Base-by-base conservation (phyloP, 2,113 vertebrate species). In the Corythornis cristatus region DNA sequence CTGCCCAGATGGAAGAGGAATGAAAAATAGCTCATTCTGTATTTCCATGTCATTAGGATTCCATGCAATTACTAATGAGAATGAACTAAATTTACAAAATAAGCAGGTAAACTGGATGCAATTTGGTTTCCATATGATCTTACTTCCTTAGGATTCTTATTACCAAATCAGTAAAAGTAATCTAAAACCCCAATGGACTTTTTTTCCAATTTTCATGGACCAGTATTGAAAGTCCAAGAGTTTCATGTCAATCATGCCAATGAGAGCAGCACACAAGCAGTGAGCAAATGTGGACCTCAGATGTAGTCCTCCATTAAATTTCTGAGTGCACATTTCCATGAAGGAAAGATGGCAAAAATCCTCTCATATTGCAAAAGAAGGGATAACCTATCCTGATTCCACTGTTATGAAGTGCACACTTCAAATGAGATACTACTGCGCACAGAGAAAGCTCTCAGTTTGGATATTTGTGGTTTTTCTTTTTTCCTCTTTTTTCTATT, bases 1-100 rank as follows among this genome's bases (percentile, higher is more conserved):
- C 82, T 96, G 48, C 54, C 83, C 88, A 96, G 90, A 73, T 96
- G 93, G 88, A 97, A 83, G 68, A 81, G 31, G 42, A 96, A 70
- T 86, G 70, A 93, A 96, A 97, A 95, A 94, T 71, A 86, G 42
- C 43, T 91, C 74, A 80, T 71, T 81, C 37, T 62, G 7, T 82
- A 61, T 92, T 96, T 96, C 73, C 48, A 28, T 67, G 28, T 92
- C 72, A 91, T 95, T 89, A 77, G 23, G 21, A 46, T 77, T 96
- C 58, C 50, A 56, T 93, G 62, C 8, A 88, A 92, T 83, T 95
- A 75, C 16, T 94, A 93, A 95, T 70, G 64, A 95, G 82, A 96
- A 87, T 57, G 56, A 83, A 84, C 48, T 82, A 93, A 84, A 90
- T 93, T 62, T 91, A 71, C 56, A 82, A 80, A 82, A 82, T 75